Percentiles rank a stretch among this genome's conserved stretches.
Conservation (phyloP, 2,797 vertebrate species). For the Hippopotamyrus pictus region DNA sequence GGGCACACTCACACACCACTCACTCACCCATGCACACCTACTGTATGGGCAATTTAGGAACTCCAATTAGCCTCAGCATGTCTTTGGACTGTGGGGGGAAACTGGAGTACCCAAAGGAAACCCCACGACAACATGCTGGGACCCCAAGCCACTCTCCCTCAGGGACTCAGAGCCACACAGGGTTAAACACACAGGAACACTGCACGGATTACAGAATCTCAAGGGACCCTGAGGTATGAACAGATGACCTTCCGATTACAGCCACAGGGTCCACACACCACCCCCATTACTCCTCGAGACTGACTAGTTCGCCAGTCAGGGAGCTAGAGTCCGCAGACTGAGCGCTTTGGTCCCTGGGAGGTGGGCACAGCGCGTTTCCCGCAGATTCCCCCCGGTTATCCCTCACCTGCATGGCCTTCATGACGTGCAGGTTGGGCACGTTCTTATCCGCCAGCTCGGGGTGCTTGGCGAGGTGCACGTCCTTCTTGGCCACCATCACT, state of each 20-base stretch:
- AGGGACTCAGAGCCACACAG: background rate
- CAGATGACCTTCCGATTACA: background rate
- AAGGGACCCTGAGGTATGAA: background rate
- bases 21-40: background rate
- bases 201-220: background rate
- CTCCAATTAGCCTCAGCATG: background rate
- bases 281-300: background rate
- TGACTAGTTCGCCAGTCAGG: too few species aligned
- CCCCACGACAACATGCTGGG: background rate
- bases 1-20: background rate
- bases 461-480: conserved; percentile 92
- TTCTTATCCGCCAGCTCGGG: conserved; percentile 95
- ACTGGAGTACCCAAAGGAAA: too few species aligned
- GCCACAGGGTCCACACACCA: background rate
- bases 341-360: background rate
- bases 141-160: background rate
- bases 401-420: conserved; percentile 98
- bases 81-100: background rate
- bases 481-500: conserved; percentile 98
- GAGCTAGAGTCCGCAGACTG: background rate
- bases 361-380: background rate
- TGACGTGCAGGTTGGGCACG: conserved; percentile 96
- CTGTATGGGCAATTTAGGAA: background rate
- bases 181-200: background rate
- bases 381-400: background rate